phyloP scores from a whole-genome alignment of 2,888 invertebrate genomes.

The Ryuthela nishihirai region DNA sequence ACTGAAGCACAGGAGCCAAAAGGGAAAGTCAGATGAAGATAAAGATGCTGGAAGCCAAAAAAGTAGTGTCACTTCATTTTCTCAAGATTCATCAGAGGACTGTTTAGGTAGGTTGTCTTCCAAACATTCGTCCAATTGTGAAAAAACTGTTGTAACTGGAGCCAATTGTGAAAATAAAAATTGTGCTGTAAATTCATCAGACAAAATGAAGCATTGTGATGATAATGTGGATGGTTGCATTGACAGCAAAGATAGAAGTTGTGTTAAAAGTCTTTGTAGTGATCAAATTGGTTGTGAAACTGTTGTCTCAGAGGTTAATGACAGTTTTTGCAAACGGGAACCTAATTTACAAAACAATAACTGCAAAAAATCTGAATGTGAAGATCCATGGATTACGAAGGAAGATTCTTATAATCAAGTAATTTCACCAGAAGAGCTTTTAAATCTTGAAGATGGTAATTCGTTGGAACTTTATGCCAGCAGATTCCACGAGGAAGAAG shows the following conservation, averaged over 20 bases:
- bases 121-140: too few species aligned
- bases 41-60: conserved; percentile 4
- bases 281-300: too few species aligned
- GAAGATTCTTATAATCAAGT: conserved; percentile 15
- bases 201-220: too few species aligned
- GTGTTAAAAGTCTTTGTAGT: too few species aligned
- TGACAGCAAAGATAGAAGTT: too few species aligned
- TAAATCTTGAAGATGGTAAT: conserved; percentile 20
- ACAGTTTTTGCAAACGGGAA: neutral
- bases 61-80: conserved; percentile 10
- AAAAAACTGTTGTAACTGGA: too few species aligned
- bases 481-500: neutral
- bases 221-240: too few species aligned
- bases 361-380: neutral
- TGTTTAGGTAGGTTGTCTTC: conserved; percentile 16
- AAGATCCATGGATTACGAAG: conserved; percentile 17
- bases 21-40: neutral
- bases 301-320: neutral
- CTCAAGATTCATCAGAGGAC: conserved; percentile 33
- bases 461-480: conserved; percentile 2
- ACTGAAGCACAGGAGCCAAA: neutral
- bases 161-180: too few species aligned
- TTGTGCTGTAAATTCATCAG: too few species aligned
- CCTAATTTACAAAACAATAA: neutral
- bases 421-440: conserved; percentile 30